These are phyloP conservation scores for Tenthredo amoena DNA, from an alignment of 2,888 invertebrate genomes.

Conservation along the genomic window DNA sequence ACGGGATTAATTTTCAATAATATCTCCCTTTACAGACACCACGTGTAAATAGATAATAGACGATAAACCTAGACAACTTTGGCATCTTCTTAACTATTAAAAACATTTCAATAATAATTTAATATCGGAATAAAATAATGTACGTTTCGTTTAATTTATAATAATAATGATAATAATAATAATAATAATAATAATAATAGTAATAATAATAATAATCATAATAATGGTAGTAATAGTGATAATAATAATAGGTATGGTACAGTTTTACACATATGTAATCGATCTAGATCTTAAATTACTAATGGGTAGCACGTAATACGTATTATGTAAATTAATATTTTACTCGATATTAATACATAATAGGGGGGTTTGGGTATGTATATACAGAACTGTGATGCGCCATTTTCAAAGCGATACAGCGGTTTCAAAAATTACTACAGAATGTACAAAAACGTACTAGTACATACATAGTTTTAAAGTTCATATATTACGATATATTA, in stretches of 20 bases:
- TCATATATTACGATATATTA: conserved; percentile 62
- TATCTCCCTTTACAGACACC: conserved; percentile 45
- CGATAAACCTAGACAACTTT: conserved; percentile 78
- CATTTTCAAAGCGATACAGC: conserved; percentile 48
- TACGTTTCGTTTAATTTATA: conserved; percentile 63
- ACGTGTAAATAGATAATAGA: conserved; percentile 61
- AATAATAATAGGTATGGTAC: conserved; percentile 72
- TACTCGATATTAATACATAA: conserved; percentile 59
- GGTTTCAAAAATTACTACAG: conserved; percentile 47
- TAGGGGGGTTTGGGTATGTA: conserved; percentile 59
- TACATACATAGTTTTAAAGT: conserved; percentile 51
- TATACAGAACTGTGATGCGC: conserved; percentile 62
- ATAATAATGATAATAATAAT: conserved; percentile 66
- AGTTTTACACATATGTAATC: conserved; percentile 71
- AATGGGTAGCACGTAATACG: conserved; percentile 62
- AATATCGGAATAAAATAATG: conserved; percentile 70
- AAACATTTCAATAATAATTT: conserved; percentile 68
- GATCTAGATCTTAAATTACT: conserved; percentile 68
- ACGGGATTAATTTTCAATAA: conserved; percentile 1
- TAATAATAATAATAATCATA: conserved; percentile 60
- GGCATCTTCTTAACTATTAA: conserved; percentile 76
- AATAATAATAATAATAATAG: conserved; percentile 63
- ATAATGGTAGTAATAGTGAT: conserved; percentile 61
- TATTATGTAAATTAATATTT: conserved; percentile 58
- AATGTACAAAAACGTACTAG: conserved; percentile 53